Evolutionary conservation across 2,888 invertebrate genomes (phyloP).

Genomic region (Acrobasis consociella): DNA sequence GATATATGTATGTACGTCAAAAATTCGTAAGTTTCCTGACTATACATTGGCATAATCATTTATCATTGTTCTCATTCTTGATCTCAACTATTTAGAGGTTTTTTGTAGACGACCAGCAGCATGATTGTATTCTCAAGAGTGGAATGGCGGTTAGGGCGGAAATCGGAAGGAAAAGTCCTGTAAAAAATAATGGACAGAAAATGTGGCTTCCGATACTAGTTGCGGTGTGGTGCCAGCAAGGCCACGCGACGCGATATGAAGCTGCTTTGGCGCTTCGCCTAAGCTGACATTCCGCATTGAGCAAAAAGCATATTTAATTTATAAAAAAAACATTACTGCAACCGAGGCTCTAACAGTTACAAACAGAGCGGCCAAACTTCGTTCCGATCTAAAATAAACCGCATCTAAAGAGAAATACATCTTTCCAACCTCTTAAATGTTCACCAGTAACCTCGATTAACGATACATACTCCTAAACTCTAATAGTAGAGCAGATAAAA

Average conservation of each 20-base stretch:
- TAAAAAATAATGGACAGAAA: neutral
- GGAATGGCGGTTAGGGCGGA: too few species aligned
- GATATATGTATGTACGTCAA: too few species aligned
- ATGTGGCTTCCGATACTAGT: neutral
- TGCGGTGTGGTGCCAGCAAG: constrained; percentile 2
- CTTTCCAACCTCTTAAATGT: neutral
- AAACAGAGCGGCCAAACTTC: neutral
- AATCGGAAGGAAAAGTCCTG: neutral
- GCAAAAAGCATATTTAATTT: neutral
- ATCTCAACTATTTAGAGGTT: too few species aligned
- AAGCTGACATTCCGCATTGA: neutral
- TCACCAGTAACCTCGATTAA: too few species aligned
- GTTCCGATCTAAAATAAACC: neutral
- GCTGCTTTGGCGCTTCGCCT: constrained; percentile 14
- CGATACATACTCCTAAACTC: neutral
- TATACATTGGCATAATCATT: too few species aligned
- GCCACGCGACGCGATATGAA: constrained; percentile 15
- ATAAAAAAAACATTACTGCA: constrained; percentile 2
- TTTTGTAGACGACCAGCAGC: too few species aligned
- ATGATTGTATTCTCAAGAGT: too few species aligned
- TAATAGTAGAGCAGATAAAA: neutral
- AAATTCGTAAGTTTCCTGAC: too few species aligned
- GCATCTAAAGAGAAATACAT: neutral
- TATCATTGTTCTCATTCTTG: too few species aligned
- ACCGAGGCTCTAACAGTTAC: neutral